Base-by-base conservation (phyloP, 2,888 invertebrate species). In the Pyrrhosoma nymphula region DNA sequence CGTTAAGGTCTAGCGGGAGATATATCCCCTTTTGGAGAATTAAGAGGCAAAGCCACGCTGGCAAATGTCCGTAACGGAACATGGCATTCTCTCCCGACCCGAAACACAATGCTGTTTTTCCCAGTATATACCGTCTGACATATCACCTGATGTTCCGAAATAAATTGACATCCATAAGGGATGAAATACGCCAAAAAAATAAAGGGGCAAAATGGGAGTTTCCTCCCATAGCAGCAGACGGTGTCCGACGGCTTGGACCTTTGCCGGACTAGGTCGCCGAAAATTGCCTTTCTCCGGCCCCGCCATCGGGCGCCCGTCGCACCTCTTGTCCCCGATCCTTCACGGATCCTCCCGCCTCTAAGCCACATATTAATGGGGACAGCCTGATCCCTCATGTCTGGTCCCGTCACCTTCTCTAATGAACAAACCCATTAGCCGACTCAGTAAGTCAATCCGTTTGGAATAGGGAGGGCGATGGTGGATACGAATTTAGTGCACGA, bases 341-440 rank as follows among this genome's bases (percentile, higher is more conserved):
- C 26, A 69, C 4, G 26, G 26, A 20, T 26, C 26, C 69, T 26
- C 10, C 26, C 18, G 14, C 8, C 30, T 10, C 30, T 4, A 39
- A 20, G 35, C 69, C 69, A 47, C 93, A 26, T 39, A 93, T 93
- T 26, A 93, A 93, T 47, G 93, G 69, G 3, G 75, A 82, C 47
- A 47, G 93, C 4, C 89, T 89, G 89, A 89, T 89, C 93, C 69
- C 69, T 26, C 63, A n/a, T n/a, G 93, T 4, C 93, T 26, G 47
- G 26, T 4, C 47, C n/a, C 14, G 60, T 69, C 35, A 14, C 14
- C 47, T 47, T 26, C 69, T 47, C 75, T 93, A 93, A 93, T 93
- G 93, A 93, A 93, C 93, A 69, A 20, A 69, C 47, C 75, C 47
- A 93, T 93, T 75, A 93, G 69, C 20, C 23, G 35, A 16, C 56